A percentile compares a stretch with the other conserved stretches of the same genome.
phyloP scores from a whole-genome alignment of 2,113 vertebrate genomes.

The Nycticorax nycticorax region DNA sequence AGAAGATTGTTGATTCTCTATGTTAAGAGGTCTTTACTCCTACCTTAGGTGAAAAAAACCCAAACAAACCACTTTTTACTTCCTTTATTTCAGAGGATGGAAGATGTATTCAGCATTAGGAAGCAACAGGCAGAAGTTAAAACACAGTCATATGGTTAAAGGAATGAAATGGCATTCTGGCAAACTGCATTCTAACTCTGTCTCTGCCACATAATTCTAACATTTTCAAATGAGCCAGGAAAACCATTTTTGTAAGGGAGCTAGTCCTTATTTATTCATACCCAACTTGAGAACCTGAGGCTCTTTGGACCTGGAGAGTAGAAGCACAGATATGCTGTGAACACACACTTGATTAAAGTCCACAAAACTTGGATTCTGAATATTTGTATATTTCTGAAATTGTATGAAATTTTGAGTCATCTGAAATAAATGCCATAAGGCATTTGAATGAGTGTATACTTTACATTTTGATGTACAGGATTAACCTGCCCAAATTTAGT shows the following conservation, averaged over 20 bases:
- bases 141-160: neutral
- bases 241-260: neutral
- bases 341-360: neutral
- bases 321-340: neutral
- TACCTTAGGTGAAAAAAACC: neutral
- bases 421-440: neutral
- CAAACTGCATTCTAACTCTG: neutral
- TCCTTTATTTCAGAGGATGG: neutral
- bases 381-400: neutral
- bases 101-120: neutral
- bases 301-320: neutral
- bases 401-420: neutral
- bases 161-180: neutral
- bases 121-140: neutral
- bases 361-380: neutral
- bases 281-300: neutral
- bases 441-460: neutral
- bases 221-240: neutral
- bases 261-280: neutral
- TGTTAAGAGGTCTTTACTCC: neutral
- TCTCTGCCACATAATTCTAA: neutral
- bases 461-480: neutral
- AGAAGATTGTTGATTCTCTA: neutral
- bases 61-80: neutral
- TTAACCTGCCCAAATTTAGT: neutral